Conservation (phyloP, 2,888 invertebrate species). For the Chalcosyrphus nemorum region DNA sequence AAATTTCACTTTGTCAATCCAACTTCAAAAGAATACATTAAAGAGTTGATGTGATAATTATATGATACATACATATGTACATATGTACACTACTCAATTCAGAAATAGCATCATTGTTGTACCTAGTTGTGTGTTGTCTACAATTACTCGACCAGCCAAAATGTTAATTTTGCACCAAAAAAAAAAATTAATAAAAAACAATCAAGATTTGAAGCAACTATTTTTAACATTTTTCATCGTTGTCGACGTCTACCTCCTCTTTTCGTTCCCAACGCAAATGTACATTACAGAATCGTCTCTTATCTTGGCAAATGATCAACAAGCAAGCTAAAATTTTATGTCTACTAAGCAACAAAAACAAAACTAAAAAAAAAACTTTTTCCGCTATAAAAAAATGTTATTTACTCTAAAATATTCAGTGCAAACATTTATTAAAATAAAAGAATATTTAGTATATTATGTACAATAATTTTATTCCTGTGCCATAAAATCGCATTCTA, state of each 20-base stretch:
- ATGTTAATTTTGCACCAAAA: conserved; percentile 4
- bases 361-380: background rate
- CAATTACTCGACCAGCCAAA: background rate
- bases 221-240: conserved; percentile 26
- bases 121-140: background rate
- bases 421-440: background rate
- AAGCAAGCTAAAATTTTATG: conserved; percentile 20
- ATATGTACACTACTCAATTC: background rate
- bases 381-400: background rate
- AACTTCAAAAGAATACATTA: too few relatives aligned
- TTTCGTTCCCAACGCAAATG: conserved; percentile 2
- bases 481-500: conserved; percentile 13
- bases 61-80: too few relatives aligned
- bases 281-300: background rate
- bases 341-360: background rate
- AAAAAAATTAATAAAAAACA: conserved; percentile 8
- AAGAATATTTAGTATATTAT: background rate
- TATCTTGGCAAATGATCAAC: conserved; percentile 40
- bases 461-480: background rate
- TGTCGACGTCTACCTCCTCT: conserved; percentile 2
- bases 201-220: conserved; percentile 9
- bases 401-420: conserved; percentile 6
- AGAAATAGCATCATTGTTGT: conserved; percentile 10
- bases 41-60: too few relatives aligned
- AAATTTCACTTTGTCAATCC: too few relatives aligned